Evolutionary conservation across 30 jellyfish, hydroid and myxozoan genomes (phyloP), one percentile per base, ranked within the genome.

Genomic region (Turritopsis rubra): DNA sequence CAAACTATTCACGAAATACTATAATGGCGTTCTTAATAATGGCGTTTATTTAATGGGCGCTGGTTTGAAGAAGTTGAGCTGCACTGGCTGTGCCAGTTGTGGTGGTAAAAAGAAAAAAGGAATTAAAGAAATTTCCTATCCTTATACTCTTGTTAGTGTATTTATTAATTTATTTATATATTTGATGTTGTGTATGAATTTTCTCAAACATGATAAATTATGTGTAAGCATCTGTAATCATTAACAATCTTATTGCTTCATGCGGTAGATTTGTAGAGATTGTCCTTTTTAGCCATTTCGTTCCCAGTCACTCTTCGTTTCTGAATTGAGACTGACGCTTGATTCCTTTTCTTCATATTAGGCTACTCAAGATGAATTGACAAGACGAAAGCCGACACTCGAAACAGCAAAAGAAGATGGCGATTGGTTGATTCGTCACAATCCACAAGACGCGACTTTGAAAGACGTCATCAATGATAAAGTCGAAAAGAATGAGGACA

Each of bases 321-420:
- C 29, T 7, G 28, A 3, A 13, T 41, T 41, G 60, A 41, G 5
- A 3, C 13, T 41, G 13, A 41, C 60, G 60, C 60, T 41, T 41
- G 60, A 41, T 41, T 41, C 60, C 5, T 76, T 18, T 53, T 73
- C 24, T 28, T 20, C 29, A n/a, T 66, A 65, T 7, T 52, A 93
- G 99, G 96, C 81, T 28, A 90, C 85, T 8, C 99, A 89, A 79
- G 96, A 88, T 24, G 96, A 89, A 8, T 72, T 88, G 24, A 73
- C 83, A n/a, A 31, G 72, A 29, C 76, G 73, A 84, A 82, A 80
- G 60, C 91, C 96, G 23, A 82, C 83, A 8, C 95, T 93, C 1
- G 89, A 83, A 66, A 89, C 86, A 66, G 41, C 82, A 75, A 89
- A 73, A 81, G 90, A 75, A 52, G 70, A 87, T 21, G 95, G 96